A percentile compares a stretch with the other conserved stretches of the same genome.
These are phyloP conservation scores for Pyrochroa serraticornis DNA, from an alignment of 2,888 invertebrate genomes.

Conservation along the genomic window DNA sequence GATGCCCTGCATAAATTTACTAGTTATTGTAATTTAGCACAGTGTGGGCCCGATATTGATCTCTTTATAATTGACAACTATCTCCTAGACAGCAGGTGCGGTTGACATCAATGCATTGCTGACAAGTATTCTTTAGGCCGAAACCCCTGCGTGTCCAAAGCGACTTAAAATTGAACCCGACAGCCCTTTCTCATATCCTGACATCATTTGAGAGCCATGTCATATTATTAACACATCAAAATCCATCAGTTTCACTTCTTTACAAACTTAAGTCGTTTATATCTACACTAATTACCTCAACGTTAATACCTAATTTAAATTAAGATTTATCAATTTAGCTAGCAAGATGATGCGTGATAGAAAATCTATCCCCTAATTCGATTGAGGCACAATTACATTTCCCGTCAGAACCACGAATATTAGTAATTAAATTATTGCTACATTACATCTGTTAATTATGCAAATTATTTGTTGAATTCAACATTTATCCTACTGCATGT, in stretches of 20 bases:
- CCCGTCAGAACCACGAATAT: no score
- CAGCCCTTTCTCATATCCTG: slow-evolving; percentile 36
- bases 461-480: no score
- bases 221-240: slow-evolving; percentile 25
- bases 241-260: slow-evolving; percentile 16
- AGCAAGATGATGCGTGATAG: no score
- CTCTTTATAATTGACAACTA: slow-evolving; percentile 41
- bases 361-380: no score
- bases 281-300: background rate
- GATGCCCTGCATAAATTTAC: slow-evolving; percentile 15
- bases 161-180: slow-evolving; percentile 37
- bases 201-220: slow-evolving; percentile 18
- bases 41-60: slow-evolving; percentile 35
- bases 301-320: slow-evolving; percentile 5
- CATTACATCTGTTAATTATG: no score
- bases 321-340: slow-evolving; percentile 4
- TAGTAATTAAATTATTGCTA: no score
- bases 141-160: slow-evolving; percentile 36
- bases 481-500: no score
- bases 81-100: slow-evolving; percentile 42
- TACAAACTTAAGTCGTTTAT: slow-evolving; percentile 1
- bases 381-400: no score
- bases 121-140: slow-evolving; percentile 43
- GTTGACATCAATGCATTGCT: slow-evolving; percentile 43
- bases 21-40: slow-evolving; percentile 25